Base-by-base conservation (phyloP, 2,888 invertebrate genomes). In the Drosophila stalkeri region DNA sequence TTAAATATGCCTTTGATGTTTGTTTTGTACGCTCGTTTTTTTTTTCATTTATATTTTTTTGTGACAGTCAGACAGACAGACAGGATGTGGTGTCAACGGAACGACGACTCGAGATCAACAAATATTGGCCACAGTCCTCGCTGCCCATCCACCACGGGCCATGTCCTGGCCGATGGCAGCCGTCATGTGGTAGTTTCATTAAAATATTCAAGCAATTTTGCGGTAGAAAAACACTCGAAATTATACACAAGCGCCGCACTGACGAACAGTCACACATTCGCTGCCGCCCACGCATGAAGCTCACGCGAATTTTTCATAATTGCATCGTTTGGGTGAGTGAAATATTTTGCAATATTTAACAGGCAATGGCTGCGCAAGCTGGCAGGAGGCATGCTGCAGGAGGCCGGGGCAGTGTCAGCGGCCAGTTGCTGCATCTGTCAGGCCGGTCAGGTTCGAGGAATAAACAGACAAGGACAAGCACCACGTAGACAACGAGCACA, bases 131-230 rank as follows among this genome's bases (percentile, higher is more conserved):
- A 41, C 33, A 33, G 69, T 27, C 14, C 47, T 52, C 37, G 37
- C 56, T 12, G 31, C 20, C 61, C 61, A 23, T 41, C 23, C 54
- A 31, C 55, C 65, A 39, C 6, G 57, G 60, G 72, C 54, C 81
- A 68, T 74, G 64, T 74, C 44, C 68, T 57, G 55, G 64, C 57
- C 49, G 72, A 46, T 77, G 87, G 82, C 80, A 80, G 87, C 73
- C 82, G 73, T 80, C 85, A 85, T 89, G 85, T 77, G 88, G 85
- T 77, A 66, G 77, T 85, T 86, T 82, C 88, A 89, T 86, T 86
- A 86, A 86, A 86, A 86, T 89, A 86, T 89, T 85, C 85, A 80
- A 89, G 85, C 85, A 86, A 85, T 86, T 90, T 82, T 86, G 90
- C 79, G 81, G 83, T 81, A 90, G 72, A 83, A 88, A 86, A 90